Conservation (phyloP, 2,113 vertebrate genomes). For the Burhinus oedicnemus region DNA sequence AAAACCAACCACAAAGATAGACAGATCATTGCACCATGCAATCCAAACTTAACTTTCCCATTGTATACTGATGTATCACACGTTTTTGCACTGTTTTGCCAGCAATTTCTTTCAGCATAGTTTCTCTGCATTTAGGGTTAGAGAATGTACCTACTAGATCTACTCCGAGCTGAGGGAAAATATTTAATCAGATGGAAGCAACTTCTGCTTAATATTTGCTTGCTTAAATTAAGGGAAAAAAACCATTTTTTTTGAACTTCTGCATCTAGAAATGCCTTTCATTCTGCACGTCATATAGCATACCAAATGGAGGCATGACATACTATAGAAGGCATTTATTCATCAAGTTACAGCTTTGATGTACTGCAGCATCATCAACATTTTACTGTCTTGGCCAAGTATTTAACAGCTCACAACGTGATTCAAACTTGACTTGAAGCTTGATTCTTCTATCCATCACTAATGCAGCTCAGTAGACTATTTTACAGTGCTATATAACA, state of each 20-base stretch:
- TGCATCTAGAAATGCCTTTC: background rate
- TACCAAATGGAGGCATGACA: background rate
- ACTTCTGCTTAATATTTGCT: background rate
- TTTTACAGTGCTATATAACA: background rate
- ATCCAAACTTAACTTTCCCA: background rate
- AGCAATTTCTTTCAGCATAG: background rate
- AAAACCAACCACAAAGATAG: background rate
- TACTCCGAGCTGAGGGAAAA: background rate
- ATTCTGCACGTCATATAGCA: background rate
- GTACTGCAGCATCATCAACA: background rate
- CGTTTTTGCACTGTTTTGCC: background rate
- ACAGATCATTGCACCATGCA: background rate
- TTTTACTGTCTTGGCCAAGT: background rate
- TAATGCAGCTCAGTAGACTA: background rate
- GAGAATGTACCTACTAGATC: background rate
- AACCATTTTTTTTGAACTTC: background rate
- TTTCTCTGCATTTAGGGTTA: background rate
- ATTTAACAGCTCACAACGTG: background rate
- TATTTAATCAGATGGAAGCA: background rate
- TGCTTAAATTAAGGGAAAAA: background rate
- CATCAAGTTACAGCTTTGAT: background rate
- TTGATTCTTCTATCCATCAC: background rate
- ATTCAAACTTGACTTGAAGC: background rate
- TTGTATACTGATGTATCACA: background rate
- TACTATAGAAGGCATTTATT: background rate